Base-by-base conservation (phyloP, 2,888 invertebrate genomes). In the Shargacucullia verbasci region DNA sequence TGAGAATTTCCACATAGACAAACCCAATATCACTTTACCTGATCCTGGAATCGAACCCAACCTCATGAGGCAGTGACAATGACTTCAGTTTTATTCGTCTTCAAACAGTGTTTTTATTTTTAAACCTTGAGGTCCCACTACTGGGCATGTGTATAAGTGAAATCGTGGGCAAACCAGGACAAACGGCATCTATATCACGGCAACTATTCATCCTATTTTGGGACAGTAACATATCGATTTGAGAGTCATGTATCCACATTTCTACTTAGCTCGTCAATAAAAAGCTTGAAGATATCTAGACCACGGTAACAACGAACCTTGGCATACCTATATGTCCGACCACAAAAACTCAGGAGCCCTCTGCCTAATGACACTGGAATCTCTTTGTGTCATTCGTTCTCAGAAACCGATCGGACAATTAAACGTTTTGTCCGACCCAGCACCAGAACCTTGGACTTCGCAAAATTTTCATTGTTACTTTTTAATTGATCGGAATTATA, bases 381-480 rank as follows among this genome's bases (percentile, higher is more conserved):
- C 49, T 50, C 57, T 56, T 62, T 68, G 52, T 52, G 35, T 29
- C 31, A 37, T 38, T 13, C 39, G 43, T 68, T 61, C 66, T 15
- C 8, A 25, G 67, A 64, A 64, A 58, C 20, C 52, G 67, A 64
- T 66, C 53, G 45, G 35, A 49, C 59, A 66, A 64, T 64, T 64
- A 64, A 58, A 44, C 64, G 64, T 66, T 64, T 66, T 64, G 48
- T 49, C 11, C 34, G 13, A 14, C 52, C 37, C 33, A 0, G 33
- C n/a, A 52, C 49, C 44, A 40, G 55, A 56, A 59, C 43, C n/a
- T 54, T 37, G 65, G 65, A 65, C 67, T 59, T 15, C 53, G 59
- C 49, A 54, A 54, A 59, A 69, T 59, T 55, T 47, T 69, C 64
- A 69, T 69, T 69, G 69, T 69, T 59, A 41, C 41, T 50, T 64